Percentiles rank a stretch among this genome's conserved stretches.
Conservation (phyloP, 2,113 vertebrate species). For the Danio rerio region DNA sequence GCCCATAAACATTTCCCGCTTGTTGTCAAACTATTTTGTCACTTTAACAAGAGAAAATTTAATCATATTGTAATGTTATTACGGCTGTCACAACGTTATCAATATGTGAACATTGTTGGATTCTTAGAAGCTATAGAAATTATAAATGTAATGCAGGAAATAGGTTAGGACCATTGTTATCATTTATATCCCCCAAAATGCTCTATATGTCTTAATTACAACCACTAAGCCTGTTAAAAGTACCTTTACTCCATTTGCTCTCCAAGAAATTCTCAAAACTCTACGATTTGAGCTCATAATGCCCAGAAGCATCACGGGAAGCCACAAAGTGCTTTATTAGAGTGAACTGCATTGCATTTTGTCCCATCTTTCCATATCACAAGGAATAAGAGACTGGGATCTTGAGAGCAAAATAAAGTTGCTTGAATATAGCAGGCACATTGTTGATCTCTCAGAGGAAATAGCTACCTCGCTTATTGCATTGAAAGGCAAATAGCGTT, state of each 20-base stretch:
- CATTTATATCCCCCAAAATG: neutral
- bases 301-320: neutral
- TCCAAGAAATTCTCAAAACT: neutral
- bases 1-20: no score
- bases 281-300: neutral
- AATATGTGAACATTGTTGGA: no score
- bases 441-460: conserved; percentile 22
- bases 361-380: conserved; percentile 1
- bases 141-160: no score
- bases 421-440: conserved; percentile 7
- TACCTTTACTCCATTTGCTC: no score
- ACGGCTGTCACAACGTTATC: no score
- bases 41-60: no score
- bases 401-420: conserved; percentile 22
- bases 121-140: no score
- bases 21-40: no score
- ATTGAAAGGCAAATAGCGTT: conserved; percentile 18
- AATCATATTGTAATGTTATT: no score
- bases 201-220: neutral
- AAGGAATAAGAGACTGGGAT: conserved; percentile 12
- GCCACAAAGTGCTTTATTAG: conserved; percentile 2
- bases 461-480: conserved; percentile 20
- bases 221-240: no score
- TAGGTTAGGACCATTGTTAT: no score
- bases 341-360: conserved; percentile 11